A percentile compares a stretch with the other conserved stretches of the same genome.
phyloP scores from a whole-genome alignment of 1,140 invertebrate species.

The Drosophila setifemur region DNA sequence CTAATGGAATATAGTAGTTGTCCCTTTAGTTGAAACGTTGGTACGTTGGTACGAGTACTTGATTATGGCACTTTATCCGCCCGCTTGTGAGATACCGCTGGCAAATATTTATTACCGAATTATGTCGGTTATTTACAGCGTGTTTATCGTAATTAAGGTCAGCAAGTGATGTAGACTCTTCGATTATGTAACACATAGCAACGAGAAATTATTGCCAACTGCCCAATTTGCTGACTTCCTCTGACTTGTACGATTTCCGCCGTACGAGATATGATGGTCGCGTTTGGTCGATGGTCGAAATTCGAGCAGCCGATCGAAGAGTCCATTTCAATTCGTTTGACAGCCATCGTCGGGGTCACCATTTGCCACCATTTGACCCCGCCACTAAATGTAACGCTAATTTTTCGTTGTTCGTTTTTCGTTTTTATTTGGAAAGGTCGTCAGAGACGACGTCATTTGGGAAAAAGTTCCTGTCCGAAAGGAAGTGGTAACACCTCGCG shows the following conservation, averaged over 20 bases:
- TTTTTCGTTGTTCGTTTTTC: conserved; percentile 9
- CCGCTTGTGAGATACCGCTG: background rate
- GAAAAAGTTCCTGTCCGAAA: background rate
- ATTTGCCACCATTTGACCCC: background rate
- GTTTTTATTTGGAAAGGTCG: background rate
- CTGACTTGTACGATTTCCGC: background rate
- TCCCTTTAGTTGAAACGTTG: too few species aligned
- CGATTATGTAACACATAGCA: too few species aligned
- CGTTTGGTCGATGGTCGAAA: too few species aligned
- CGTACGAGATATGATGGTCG: too few species aligned
- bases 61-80: conserved; percentile 40
- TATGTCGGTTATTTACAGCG: background rate
- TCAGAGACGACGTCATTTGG: conserved; percentile 37
- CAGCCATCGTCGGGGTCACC: background rate
- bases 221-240: conserved; percentile 10
- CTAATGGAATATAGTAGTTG: conserved; percentile 31
- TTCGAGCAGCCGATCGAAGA: background rate
- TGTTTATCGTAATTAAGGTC: background rate
- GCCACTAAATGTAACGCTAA: conserved; percentile 27
- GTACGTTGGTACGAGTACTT: too few species aligned
- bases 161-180: background rate
- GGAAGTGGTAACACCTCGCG: conserved; percentile 9
- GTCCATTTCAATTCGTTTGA: conserved; percentile 18
- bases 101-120: conserved; percentile 15
- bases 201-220: background rate